These are phyloP conservation scores for Chironex yamaguchii DNA, from an alignment of 30 jellyfish, hydroid and myxozoan genomes.

Conservation along the genomic window DNA sequence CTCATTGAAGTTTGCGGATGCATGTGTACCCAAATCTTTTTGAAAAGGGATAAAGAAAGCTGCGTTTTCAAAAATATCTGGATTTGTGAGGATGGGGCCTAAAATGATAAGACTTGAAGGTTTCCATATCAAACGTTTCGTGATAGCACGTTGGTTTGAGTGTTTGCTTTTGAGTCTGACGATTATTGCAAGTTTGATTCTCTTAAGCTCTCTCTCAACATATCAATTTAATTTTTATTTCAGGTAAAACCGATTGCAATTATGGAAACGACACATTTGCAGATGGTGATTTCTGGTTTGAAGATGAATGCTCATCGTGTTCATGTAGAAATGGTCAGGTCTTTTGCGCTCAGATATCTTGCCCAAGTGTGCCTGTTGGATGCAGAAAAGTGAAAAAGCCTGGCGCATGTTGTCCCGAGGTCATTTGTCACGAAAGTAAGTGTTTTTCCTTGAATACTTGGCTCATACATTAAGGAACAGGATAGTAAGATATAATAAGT, in stretches of 20 bases:
- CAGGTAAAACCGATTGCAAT: background rate
- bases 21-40: too few relatives aligned
- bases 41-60: too few relatives aligned
- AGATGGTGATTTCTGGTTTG: background rate
- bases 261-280: background rate
- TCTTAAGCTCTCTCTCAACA: too few relatives aligned
- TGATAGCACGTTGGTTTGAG: too few relatives aligned
- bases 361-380: conserved; percentile 4
- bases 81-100: too few relatives aligned
- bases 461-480: background rate
- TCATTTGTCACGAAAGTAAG: conserved; percentile 13
- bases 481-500: background rate
- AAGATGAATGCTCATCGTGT: background rate
- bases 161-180: too few relatives aligned
- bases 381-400: background rate
- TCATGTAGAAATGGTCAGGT: background rate
- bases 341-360: background rate
- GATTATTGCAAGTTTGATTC: too few relatives aligned
- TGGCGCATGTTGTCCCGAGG: conserved; percentile 14
- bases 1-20: too few relatives aligned
- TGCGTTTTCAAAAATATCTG: too few relatives aligned
- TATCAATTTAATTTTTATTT: too few relatives aligned
- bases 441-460: background rate
- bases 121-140: too few relatives aligned
- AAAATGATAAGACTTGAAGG: too few relatives aligned